phyloP scores from a whole-genome alignment of 2,888 invertebrate genomes.

The Tridacna gigas region DNA sequence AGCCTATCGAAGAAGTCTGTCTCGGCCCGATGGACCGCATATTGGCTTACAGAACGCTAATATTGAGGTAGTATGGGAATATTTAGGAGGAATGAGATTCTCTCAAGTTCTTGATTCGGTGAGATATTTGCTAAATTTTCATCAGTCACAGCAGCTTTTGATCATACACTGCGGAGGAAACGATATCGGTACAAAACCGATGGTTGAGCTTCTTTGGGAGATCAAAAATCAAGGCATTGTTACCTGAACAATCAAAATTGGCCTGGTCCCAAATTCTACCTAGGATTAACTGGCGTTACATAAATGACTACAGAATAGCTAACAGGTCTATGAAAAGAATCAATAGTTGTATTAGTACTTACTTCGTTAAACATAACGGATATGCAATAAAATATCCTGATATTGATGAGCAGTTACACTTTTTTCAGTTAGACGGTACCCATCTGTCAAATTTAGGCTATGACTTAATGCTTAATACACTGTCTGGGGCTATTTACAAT shows the following conservation, averaged over 20 bases:
- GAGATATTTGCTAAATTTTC: constrained; percentile 7
- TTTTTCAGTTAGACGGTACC: constrained; percentile 1
- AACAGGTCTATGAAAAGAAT: background rate
- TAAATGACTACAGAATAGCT: background rate
- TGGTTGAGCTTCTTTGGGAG: constrained; percentile 1
- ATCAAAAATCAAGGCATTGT: background rate
- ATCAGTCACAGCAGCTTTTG: background rate
- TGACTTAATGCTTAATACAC: background rate
- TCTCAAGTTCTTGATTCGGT: background rate
- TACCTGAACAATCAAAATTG: background rate
- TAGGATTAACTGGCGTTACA: background rate
- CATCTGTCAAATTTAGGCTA: constrained; percentile 2
- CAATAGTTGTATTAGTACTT: background rate
- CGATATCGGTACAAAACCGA: background rate
- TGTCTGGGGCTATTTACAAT: background rate
- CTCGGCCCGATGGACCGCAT: constrained; percentile 7
- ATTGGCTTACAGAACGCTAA: constrained; percentile 5
- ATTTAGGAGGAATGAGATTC: background rate
- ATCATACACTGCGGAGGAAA: constrained; percentile 4
- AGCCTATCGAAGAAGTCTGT: background rate
- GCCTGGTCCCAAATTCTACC: background rate
- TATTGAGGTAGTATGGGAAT: constrained; percentile 5
- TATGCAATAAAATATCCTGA: background rate
- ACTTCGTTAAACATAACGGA: background rate
- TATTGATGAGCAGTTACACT: background rate